Base-by-base conservation (phyloP, 2,888 invertebrate genomes). In the Orgyia antiqua region DNA sequence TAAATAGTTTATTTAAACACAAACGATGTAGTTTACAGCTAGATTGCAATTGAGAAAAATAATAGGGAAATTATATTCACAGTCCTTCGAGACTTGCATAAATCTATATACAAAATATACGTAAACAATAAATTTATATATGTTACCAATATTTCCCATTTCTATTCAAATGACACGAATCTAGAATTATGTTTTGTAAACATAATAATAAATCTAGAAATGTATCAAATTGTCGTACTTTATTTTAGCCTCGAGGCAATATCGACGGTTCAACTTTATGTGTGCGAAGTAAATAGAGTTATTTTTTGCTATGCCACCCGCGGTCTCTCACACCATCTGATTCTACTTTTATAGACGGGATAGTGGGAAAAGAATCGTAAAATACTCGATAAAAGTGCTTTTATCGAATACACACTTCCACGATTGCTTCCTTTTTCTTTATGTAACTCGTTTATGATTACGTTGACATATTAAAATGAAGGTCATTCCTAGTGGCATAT, bases 321-420 rank as follows among this genome's bases (percentile, higher is more conserved):
- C 69, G 67, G 68, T 62, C 64, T 63, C 60, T 62, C 68, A 67
- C 72, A 74, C 68, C 70, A 69, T 77, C 69, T 70, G 72, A 77
- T 75, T 80, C 69, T 62, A 58, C 73, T 60, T 78, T 80, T 80
- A 78, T 73, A 63, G 72, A 65, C 36, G 56, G 72, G 65, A 76
- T 77, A 73, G 75, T 72, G 67, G 58, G 64, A 70, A 71, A 69
- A 61, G 64, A 70, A 68, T 67, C 71, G 63, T 82, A 80, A 82
- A 82, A 74, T 66, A 45, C 52, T 51, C 72, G 64, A 80, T 82
- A 78, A 82, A 82, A 71, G 51, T 45, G 57, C 53, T 69, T 69
- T 68, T 68, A 70, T 72, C 64, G 58, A 58, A 49, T 69, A 65
- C 65, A 70, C 62, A 68, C 63, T 72, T 62, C 58, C 61, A 61